Evolutionary conservation across 2,113 vertebrate genomes (phyloP).

Genomic region (Erythrocercus mccallii): DNA sequence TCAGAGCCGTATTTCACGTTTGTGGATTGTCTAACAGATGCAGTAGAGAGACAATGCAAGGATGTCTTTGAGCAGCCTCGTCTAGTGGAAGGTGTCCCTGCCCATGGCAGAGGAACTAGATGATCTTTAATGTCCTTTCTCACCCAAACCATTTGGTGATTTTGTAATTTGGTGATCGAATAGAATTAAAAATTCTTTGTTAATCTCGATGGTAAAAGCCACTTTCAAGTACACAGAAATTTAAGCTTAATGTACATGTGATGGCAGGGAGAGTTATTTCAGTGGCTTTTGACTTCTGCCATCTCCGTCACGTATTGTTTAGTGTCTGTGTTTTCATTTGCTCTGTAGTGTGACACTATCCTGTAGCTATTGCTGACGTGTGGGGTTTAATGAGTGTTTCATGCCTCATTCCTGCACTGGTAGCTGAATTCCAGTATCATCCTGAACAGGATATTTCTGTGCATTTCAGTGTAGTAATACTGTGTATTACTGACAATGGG

Average conservation of each 20-base stretch:
- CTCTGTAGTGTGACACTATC: background rate
- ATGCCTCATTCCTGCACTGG: background rate
- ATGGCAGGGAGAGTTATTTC: background rate
- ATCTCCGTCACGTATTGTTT: background rate
- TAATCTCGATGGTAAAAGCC: background rate
- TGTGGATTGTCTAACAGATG: too few relatives aligned
- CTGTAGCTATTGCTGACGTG: background rate
- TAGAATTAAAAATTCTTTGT: background rate
- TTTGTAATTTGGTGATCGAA: background rate
- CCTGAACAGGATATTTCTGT: background rate
- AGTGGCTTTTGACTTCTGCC: background rate
- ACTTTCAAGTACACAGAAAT: background rate
- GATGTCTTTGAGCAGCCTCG: background rate
- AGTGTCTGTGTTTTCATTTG: background rate
- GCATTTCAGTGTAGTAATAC: background rate
- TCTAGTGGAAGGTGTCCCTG: background rate
- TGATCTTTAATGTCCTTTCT: background rate
- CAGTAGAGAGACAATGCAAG: too few relatives aligned
- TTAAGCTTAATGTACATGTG: background rate
- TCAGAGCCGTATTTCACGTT: too few relatives aligned
- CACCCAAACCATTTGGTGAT: background rate
- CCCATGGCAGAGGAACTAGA: background rate
- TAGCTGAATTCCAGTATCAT: background rate
- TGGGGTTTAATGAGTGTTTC: background rate
- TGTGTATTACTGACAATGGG: background rate